Conservation (phyloP, 2,113 vertebrate species). For the Propithecus coquereli region DNA sequence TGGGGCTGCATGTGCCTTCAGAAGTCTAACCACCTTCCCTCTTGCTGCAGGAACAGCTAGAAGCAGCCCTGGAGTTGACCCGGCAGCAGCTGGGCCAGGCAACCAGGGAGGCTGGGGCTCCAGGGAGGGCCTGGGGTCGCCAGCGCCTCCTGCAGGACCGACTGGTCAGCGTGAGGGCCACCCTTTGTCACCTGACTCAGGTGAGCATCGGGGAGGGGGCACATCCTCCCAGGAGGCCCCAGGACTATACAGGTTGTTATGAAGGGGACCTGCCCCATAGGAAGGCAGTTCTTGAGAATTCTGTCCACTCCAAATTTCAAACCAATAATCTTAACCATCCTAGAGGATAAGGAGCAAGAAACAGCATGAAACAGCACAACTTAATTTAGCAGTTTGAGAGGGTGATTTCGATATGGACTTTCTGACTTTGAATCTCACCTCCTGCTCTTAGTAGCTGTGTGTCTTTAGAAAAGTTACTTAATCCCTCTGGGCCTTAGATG, state of each 20-base stretch:
- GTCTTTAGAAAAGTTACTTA: slow-evolving; percentile 8
- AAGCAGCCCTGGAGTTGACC: slow-evolving; percentile 88
- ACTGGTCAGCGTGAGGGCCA: slow-evolving; percentile 88
- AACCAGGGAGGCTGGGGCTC: slow-evolving; percentile 62
- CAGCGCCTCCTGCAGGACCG: slow-evolving; percentile 92
- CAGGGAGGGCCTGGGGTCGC: slow-evolving; percentile 82
- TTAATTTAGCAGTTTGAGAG: background rate
- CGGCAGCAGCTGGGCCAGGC: slow-evolving; percentile 85
- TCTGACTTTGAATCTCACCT: background rate
- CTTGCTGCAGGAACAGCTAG: slow-evolving; percentile 81
- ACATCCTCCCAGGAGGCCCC: background rate
- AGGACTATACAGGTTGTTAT: background rate
- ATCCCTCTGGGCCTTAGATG: background rate
- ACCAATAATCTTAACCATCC: background rate
- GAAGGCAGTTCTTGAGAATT: background rate
- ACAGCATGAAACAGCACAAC: background rate
- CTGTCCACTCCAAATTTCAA: background rate
- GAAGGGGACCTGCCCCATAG: background rate
- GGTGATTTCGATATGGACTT: background rate
- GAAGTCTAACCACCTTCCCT: background rate
- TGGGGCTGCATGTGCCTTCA: background rate
- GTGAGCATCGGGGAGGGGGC: slow-evolving; percentile 71
- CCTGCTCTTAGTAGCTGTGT: background rate
- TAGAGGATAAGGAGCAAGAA: background rate
- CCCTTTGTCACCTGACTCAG: slow-evolving; percentile 88